These are phyloP conservation scores for Rafetus swinhoei DNA, from an alignment of 2,113 vertebrate genomes.

Conservation along the genomic window DNA sequence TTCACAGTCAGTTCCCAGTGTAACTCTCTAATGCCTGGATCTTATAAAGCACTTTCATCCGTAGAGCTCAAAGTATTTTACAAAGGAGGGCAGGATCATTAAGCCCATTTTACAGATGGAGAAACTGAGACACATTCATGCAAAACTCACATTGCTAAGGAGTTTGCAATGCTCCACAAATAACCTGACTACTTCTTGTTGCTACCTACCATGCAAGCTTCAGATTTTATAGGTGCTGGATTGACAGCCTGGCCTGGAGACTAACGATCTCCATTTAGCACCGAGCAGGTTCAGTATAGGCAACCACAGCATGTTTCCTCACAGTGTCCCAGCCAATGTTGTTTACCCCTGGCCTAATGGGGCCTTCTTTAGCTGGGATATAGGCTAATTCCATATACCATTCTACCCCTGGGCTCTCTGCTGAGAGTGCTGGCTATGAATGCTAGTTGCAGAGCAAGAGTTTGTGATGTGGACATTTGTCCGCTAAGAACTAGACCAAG, in stretches of 20 bases:
- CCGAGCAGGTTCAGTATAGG: background rate
- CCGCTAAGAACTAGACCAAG: background rate
- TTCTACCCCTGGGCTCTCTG: background rate
- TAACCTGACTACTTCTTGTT: slow-evolving; percentile 12
- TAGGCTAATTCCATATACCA: background rate
- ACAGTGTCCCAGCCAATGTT: no score
- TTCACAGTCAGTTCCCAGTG: background rate
- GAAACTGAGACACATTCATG: no score
- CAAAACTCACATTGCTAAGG: background rate
- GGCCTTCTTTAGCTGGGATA: background rate
- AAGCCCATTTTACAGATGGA: no score
- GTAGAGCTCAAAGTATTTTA: no score
- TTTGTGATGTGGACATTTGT: background rate
- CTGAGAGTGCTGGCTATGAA: background rate
- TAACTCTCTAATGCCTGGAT: no score
- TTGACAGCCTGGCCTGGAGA: background rate
- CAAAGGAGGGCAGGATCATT: no score
- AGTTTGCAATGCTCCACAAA: accelerated
- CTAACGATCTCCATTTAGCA: background rate
- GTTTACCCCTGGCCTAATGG: background rate
- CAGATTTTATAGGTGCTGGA: background rate
- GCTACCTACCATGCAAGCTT: background rate
- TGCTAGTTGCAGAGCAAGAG: background rate
- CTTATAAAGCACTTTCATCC: no score
- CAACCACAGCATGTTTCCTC: background rate